A percentile compares a stretch with the other conserved stretches of the same genome.
phyloP scores from a whole-genome alignment of 2,113 vertebrate genomes.

The Genyomyrus donnyi region DNA sequence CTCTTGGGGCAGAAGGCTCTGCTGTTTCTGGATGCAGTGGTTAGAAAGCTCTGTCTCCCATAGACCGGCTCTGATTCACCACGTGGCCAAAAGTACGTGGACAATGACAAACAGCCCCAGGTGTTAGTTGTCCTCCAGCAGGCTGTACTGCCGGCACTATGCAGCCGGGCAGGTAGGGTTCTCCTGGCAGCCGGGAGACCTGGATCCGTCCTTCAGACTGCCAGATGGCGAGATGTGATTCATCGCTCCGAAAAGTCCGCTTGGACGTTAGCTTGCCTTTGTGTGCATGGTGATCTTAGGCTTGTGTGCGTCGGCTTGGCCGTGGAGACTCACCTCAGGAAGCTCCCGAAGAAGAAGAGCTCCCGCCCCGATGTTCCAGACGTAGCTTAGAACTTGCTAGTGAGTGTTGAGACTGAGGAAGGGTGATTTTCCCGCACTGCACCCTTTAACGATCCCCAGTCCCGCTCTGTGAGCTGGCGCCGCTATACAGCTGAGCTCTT shows the following conservation, averaged over 20 bases:
- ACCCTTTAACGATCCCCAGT: neutral
- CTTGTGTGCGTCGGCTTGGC: neutral
- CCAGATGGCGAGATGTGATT: neutral
- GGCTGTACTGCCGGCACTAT: neutral
- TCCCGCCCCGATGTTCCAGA: neutral
- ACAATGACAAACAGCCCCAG: neutral
- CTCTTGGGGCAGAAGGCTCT: neutral
- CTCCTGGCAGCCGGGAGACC: neutral
- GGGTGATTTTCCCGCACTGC: neutral
- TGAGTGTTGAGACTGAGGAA: neutral
- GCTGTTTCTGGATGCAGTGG: neutral
- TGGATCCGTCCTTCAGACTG: neutral
- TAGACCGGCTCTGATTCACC: neutral
- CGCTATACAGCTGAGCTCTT: neutral
- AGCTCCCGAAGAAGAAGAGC: neutral
- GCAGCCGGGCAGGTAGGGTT: neutral
- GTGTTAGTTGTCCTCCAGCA: neutral
- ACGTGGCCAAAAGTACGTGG: neutral
- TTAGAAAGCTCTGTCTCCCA: neutral
- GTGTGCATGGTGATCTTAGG: neutral
- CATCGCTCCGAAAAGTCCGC: neutral
- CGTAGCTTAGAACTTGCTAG: neutral
- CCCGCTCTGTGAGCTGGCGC: neutral
- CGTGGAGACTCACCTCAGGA: neutral
- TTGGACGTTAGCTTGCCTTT: neutral